These are phyloP conservation scores for Knipowitschia caucasica DNA, from an alignment of 2,797 vertebrate species.

Conservation along the genomic window DNA sequence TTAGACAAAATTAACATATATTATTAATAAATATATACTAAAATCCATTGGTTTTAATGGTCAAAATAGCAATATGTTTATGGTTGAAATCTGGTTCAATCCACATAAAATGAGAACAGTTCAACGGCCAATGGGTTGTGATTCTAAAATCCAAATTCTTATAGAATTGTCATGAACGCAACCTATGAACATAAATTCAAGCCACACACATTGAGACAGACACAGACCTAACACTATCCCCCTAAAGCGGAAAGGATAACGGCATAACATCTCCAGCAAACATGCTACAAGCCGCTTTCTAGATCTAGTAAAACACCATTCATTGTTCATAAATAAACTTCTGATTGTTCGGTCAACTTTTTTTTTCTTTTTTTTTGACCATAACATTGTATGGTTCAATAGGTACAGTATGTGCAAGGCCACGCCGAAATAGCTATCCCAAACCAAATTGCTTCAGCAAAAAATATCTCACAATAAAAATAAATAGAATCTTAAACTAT, in stretches of 20 bases:
- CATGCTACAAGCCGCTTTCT: conserved; percentile 7
- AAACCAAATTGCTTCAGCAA: conserved; percentile 6
- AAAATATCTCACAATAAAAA: background rate
- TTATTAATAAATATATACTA: too few species aligned
- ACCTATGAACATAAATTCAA: conserved; percentile 17
- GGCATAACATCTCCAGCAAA: conserved; percentile 13
- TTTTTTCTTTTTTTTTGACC: conserved; percentile 11
- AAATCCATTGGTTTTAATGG: too few species aligned
- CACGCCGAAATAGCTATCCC: conserved; percentile 2
- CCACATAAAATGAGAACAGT: background rate
- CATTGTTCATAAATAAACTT: conserved; percentile 21
- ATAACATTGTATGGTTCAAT: conserved; percentile 12
- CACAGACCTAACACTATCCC: conserved; percentile 2
- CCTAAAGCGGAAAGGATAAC: conserved; percentile 15
- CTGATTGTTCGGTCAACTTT: conserved; percentile 20
- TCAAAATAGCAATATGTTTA: too few species aligned
- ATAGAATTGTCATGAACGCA: background rate
- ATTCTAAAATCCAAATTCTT: too few species aligned
- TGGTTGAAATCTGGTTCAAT: too few species aligned
- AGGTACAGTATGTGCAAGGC: conserved; percentile 28
- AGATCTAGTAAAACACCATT: conserved; percentile 14
- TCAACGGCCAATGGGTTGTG: too few species aligned
- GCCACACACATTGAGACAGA: conserved; percentile 16
- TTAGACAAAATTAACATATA: too few species aligned
- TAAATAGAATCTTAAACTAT: background rate